These are phyloP conservation scores for Heteromurus nitidus DNA, from an alignment of 2,888 invertebrate genomes.

Conservation along the genomic window DNA sequence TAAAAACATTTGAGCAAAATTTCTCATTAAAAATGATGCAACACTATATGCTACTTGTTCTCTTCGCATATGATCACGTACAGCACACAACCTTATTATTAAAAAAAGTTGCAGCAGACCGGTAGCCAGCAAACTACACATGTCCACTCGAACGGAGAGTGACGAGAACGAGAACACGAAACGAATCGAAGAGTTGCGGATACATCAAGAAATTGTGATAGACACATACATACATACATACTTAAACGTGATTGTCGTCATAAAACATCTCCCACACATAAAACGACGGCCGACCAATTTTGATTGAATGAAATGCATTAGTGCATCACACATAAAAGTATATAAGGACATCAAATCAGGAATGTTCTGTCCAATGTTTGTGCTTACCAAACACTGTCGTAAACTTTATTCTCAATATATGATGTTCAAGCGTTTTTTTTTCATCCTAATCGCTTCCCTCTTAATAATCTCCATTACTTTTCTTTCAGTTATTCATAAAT, in stretches of 20 bases:
- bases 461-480: constrained; percentile 34
- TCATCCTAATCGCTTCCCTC: neutral
- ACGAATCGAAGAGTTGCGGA: constrained; percentile 36
- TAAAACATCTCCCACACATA: constrained; percentile 49
- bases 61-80: too few species aligned
- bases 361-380: too few species aligned
- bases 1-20: neutral
- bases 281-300: neutral
- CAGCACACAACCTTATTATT: neutral
- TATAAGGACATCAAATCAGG: neutral
- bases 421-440: neutral
- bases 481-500: constrained; percentile 50
- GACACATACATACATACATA: too few species aligned
- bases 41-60: too few species aligned
- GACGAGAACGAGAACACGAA: neutral
- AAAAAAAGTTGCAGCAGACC: constrained; percentile 1
- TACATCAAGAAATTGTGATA: neutral
- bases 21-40: constrained; percentile 9
- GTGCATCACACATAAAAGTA: neutral
- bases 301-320: constrained; percentile 4
- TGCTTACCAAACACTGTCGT: too few species aligned
- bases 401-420: too few species aligned
- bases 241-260: constrained; percentile 7
- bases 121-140: neutral
- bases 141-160: neutral